Evolutionary conservation across 2,797 vertebrate species (phyloP), one percentile per base, ranked within the genome.

Genomic region (Arctocebus calabarensis): DNA sequence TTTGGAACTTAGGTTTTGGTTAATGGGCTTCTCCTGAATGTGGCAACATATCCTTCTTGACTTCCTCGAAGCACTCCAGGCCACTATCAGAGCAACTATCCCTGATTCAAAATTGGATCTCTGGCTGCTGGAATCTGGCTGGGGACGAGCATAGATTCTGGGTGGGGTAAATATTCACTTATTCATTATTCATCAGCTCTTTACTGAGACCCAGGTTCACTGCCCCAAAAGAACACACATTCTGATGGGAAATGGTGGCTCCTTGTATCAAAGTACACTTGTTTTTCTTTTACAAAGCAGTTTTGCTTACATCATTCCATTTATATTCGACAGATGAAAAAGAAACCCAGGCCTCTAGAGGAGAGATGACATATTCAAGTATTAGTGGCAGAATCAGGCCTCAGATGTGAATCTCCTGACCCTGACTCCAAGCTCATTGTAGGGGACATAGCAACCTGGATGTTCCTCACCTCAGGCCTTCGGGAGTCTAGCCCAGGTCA

Each of bases 281-380:
- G 52, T 43, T 94, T 86, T 75, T 52, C 48, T 81, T 93, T 88
- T 77, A 68, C 70, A 75, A 90, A 92, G n/a, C 23, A 84, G 40
- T 79, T 95, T 85, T 84, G n/a, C 91, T 91, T 52, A 84, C 43
- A 59, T 87, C 71, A 55, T 82, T 55, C n/a, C 59, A 81, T 86
- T 94, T 48, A 25, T n/a, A 73, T 78, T 45, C 83, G 70, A 81
- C 14, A 83, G 19, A 87, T 52, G 84, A 81, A 84, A 86, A 91
- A 66, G 88, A 96, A 70, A 88, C 14, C 19, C 74, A 75, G 34
- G 52, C 37, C 52, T 64, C 3, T 2, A 94, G 73, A 94, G 57
- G 77, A 96, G 77, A 96, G n/a, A 66, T 77, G 84, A 84, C 43
- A 86, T 85, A 66, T 68, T 57, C 27, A 40, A 83, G 20, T 89